Base-by-base conservation (phyloP, 2,888 invertebrate genomes). In the Phalera bucephala region DNA sequence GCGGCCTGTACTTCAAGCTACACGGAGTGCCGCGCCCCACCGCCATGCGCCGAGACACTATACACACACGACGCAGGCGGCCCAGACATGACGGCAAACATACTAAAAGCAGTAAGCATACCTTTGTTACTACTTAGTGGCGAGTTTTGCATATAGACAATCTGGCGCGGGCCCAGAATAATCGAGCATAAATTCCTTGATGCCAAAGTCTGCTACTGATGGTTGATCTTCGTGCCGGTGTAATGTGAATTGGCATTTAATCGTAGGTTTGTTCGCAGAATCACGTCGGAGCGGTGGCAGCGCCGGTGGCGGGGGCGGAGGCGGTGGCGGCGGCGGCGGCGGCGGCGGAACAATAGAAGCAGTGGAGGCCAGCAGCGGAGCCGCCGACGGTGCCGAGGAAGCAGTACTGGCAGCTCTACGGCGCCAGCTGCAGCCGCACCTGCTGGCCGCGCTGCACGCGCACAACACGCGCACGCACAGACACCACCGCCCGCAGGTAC, bases 1-100 rank as follows among this genome's bases (percentile, higher is more conserved):
- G 99, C 80, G 99, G 99, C 0, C 92, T 99, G 21, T 99, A 99
- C 91, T 99, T 94, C 90, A 99, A 99, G 88, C 91, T 99, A 58
- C 99, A 99, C 85, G 96, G 96, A 50, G 95, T 97, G 34, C 96
- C 97, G 81, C 92, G 98, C 42, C 98, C 98, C 13, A 93, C 96
- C 59, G 96, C 97, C 40, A 99, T 99, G 98, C 93, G 97, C 62
- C 95, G 98, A 64, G 98, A 98, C 80, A 98, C 97, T 26, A 98
- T 99, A 63, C 98, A 98, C 83, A 97, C 97, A 39, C 91, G 98
- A 46, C 95, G 97, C 80, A 92, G 97, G 60, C 93, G 97, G 58
- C 96, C 96, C 1, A 92, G 96, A 52, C 94, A 93, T 65, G 94
- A 92, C 64, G 91, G 90, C 54, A 88, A 91, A 43, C 85, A 88